A percentile compares a stretch with the other conserved stretches of the same genome.
These are phyloP conservation scores for Drosophila murphyi DNA, from an alignment of 1,140 invertebrate genomes.

Conservation along the genomic window DNA sequence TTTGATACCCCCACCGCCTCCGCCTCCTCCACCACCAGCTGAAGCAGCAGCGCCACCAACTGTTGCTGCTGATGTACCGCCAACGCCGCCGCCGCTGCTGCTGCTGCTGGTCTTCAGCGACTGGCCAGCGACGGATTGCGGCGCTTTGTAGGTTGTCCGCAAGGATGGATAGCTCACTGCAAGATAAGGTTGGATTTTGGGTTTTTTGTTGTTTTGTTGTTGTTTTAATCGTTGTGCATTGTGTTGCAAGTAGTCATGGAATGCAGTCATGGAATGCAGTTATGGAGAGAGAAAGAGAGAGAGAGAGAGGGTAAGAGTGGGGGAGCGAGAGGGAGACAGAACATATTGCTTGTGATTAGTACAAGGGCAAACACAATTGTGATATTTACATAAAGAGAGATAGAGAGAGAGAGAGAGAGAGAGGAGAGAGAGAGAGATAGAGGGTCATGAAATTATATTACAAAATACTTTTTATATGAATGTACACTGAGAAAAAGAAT, in stretches of 20 bases:
- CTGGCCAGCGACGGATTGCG: not conserved
- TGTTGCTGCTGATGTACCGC: not conserved
- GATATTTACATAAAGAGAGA: not conserved
- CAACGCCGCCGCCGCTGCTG: slow-evolving; percentile 2
- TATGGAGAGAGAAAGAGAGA: not conserved
- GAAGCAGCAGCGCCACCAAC: slow-evolving; percentile 5
- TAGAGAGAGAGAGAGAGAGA: not conserved
- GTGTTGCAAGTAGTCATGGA: slow-evolving; percentile 2
- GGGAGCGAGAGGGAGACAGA: slow-evolving; percentile 19
- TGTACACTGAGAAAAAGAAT: too few relatives aligned
- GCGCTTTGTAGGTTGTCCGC: slow-evolving; percentile 37
- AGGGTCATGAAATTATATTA: too few relatives aligned
- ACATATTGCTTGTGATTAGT: slow-evolving; percentile 45
- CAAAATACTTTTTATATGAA: too few relatives aligned
- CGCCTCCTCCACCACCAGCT: slow-evolving; percentile 44
- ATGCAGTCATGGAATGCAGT: not conserved
- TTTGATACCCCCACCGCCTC: slow-evolving; percentile 32
- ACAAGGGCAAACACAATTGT: not conserved
- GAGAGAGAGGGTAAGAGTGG: slow-evolving; percentile 4
- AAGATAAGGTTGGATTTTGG: slow-evolving; percentile 33
- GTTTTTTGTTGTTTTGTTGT: slow-evolving; percentile 24
- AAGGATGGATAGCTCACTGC: slow-evolving; percentile 65
- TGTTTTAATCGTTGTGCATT: slow-evolving; percentile 4
- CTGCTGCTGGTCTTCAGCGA: not conserved
- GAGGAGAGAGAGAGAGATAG: not conserved